These are phyloP conservation scores for Hippocampus comes DNA, from an alignment of 2,113 vertebrate genomes.

Conservation along the genomic window DNA sequence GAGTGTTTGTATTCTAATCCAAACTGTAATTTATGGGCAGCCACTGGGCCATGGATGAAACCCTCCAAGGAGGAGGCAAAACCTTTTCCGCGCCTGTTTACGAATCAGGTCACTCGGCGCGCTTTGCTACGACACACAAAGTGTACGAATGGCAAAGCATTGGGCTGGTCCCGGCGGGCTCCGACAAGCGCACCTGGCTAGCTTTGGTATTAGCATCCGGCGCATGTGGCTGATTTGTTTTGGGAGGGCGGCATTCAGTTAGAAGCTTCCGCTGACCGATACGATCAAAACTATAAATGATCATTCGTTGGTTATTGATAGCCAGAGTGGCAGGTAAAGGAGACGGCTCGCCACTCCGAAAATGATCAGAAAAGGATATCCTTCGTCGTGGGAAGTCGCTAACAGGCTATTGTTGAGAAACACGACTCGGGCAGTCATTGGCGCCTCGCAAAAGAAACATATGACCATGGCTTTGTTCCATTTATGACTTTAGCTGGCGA, in stretches of 20 bases:
- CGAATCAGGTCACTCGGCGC: background rate
- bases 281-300: slow-evolving; percentile 23
- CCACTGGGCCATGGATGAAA: slow-evolving; percentile 13
- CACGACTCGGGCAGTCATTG: background rate
- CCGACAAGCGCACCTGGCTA: background rate
- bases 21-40: slow-evolving; percentile 22
- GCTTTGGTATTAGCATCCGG: slow-evolving; percentile 16
- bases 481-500: background rate
- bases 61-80: background rate
- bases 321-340: slow-evolving; percentile 1
- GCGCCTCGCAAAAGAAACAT: background rate
- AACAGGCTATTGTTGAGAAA: background rate
- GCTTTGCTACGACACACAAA: background rate
- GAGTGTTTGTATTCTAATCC: slow-evolving; percentile 28
- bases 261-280: slow-evolving; percentile 45
- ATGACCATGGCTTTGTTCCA: too few species aligned
- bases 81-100: background rate
- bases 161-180: background rate
- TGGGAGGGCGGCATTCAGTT: slow-evolving; percentile 41
- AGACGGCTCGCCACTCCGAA: background rate
- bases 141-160: background rate
- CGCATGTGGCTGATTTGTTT: slow-evolving; percentile 7
- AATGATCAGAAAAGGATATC: slow-evolving; percentile 4
- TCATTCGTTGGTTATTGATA: slow-evolving; percentile 21
- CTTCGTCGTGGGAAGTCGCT: background rate